Evolutionary conservation across 1,140 invertebrate species (phyloP).

Genomic region (Drosophila repleta): DNA sequence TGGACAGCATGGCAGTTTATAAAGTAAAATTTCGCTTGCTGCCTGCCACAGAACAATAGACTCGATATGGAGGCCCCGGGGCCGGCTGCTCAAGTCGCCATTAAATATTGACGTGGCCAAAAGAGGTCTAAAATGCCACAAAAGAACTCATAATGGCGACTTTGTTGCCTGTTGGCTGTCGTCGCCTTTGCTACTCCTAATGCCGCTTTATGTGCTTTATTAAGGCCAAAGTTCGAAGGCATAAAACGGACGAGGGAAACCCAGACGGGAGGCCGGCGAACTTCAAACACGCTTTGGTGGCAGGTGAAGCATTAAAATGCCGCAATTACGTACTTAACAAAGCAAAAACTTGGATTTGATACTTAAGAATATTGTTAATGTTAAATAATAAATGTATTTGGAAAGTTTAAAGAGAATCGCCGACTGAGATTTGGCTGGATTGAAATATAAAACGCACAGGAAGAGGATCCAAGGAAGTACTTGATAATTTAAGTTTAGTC

Average conservation of each 20-base stretch:
- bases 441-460: no score
- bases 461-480: no score
- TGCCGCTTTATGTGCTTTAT: constrained; percentile 78
- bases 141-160: constrained; percentile 80
- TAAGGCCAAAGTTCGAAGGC: constrained; percentile 41
- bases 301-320: constrained; percentile 78
- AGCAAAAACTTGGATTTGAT: constrained; percentile 40
- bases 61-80: background rate
- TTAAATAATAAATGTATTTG: background rate
- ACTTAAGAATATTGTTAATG: constrained; percentile 35
- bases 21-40: constrained; percentile 53
- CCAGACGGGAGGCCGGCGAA: background rate
- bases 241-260: background rate
- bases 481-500: no score
- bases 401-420: background rate
- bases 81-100: constrained; percentile 50
- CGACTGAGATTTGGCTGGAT: background rate
- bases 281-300: constrained; percentile 66
- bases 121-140: constrained; percentile 76
- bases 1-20: constrained; percentile 56
- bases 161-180: constrained; percentile 50
- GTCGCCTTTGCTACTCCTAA: constrained; percentile 60
- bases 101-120: constrained; percentile 78
- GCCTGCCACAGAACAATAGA: constrained; percentile 2
- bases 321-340: constrained; percentile 62